phyloP scores from a whole-genome alignment of 2,113 vertebrate species.

The Pithys albifrons region DNA sequence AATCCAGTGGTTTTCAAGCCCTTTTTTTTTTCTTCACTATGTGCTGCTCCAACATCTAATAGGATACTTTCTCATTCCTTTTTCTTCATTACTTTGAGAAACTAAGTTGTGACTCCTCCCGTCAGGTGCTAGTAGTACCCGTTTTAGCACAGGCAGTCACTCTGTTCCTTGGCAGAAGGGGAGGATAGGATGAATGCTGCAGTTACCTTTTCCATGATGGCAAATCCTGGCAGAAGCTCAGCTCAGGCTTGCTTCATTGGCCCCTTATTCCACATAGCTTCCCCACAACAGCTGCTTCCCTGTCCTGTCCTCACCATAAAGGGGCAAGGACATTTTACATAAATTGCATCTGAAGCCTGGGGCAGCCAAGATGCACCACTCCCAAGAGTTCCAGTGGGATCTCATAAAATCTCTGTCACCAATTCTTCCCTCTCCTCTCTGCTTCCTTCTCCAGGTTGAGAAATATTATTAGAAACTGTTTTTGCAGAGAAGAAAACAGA shows the following conservation, averaged over 20 bases:
- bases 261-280: background rate
- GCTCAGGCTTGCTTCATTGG: background rate
- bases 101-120: background rate
- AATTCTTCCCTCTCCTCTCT: background rate
- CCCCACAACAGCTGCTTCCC: background rate
- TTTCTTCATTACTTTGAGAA: constrained; percentile 8
- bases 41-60: background rate
- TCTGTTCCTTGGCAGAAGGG: background rate
- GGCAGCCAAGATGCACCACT: background rate
- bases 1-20: constrained; percentile 50
- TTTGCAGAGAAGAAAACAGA: background rate
- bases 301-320: background rate
- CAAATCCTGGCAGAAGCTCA: background rate
- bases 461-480: background rate
- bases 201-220: background rate
- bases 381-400: background rate
- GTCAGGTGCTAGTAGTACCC: background rate
- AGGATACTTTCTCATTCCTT: background rate
- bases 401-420: background rate
- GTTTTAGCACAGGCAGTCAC: background rate
- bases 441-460: background rate
- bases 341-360: background rate
- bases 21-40: background rate
- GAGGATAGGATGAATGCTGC: background rate
- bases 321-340: background rate